Base-by-base conservation (phyloP, 2,888 invertebrate species). In the Lamproptera curius region DNA sequence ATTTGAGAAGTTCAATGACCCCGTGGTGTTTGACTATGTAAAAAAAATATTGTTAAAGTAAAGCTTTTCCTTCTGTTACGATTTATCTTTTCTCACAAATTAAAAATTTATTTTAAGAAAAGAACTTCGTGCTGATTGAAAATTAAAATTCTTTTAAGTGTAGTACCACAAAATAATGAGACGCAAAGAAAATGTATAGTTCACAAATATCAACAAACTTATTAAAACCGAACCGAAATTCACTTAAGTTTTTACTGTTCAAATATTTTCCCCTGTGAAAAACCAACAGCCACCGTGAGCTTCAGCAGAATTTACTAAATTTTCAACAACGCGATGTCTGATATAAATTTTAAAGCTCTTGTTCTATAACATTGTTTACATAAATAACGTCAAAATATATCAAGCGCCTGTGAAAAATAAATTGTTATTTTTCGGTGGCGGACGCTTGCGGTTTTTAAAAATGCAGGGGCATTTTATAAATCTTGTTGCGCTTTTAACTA, bases 331-430 rank as follows among this genome's bases (percentile, higher is more conserved):
- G 14, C 1, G 8, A 6, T 34, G n/a, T 37, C 2, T 11, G 5
- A 28, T 16, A 40, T 11, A 16, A 16, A 40, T 40, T 40, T 31
- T n/a, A 20, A 31, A 31, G 31, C 31, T 31, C n/a, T 31, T 31
- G 14, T 34, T 20, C 8, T 6, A 40, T 16, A 13, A 20, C 16
- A 4, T 11, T 41, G 16, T 31, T 8, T 15, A n/a, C 20, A n/a
- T 35, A 40, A 17, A 28, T 28, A 16, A 31, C 28, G 16, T 2
- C 1, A 31, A 16, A 28, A 36, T 31, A 31, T 23, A 42, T 20
- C 10, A 11, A 43, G 48, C 43, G 48, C 48, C 48, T 49, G 35
- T 4, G 6, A 15, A 28, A 48, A 42, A 28, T n/a, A 35, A 35
- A 28, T 11, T n/a, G 15, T n/a, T 28, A 14, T 34, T 48, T 34